phyloP scores from a whole-genome alignment of 2,113 vertebrate genomes.

The Tragulus kanchil region DNA sequence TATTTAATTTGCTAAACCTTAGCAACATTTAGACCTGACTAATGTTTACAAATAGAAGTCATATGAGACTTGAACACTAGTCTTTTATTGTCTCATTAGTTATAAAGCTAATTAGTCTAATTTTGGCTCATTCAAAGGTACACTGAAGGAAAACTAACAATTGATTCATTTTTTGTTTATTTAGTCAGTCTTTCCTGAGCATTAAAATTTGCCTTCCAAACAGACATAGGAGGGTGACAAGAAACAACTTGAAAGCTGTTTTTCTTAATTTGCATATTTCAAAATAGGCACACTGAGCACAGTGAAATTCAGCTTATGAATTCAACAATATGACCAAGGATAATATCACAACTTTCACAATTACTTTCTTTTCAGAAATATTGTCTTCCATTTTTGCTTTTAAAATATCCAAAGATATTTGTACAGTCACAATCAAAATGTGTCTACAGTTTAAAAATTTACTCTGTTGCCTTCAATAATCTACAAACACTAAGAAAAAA shows the following conservation, averaged over 20 bases:
- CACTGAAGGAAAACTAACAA: background rate
- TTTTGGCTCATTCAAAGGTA: background rate
- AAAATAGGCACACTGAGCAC: background rate
- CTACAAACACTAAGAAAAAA: background rate
- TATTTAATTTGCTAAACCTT: background rate
- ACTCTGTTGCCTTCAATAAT: background rate
- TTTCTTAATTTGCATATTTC: background rate
- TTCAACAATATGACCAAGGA: background rate
- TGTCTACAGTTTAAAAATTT: background rate
- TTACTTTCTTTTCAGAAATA: background rate
- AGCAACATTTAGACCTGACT: background rate
- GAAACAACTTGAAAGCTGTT: background rate
- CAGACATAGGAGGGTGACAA: background rate
- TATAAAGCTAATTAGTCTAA: background rate
- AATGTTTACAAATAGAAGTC: background rate
- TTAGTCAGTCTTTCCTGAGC: background rate
- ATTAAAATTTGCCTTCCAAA: conserved; percentile 37
- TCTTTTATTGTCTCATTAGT: background rate
- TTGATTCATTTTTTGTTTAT: background rate
- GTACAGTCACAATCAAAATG: background rate
- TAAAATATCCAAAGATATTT: background rate
- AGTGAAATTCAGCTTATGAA: background rate
- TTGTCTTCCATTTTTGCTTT: background rate
- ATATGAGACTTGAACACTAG: background rate
- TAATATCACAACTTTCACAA: background rate